These are phyloP conservation scores for Cebuella pygmaea DNA, from an alignment of 2,797 vertebrate genomes.

Conservation along the genomic window DNA sequence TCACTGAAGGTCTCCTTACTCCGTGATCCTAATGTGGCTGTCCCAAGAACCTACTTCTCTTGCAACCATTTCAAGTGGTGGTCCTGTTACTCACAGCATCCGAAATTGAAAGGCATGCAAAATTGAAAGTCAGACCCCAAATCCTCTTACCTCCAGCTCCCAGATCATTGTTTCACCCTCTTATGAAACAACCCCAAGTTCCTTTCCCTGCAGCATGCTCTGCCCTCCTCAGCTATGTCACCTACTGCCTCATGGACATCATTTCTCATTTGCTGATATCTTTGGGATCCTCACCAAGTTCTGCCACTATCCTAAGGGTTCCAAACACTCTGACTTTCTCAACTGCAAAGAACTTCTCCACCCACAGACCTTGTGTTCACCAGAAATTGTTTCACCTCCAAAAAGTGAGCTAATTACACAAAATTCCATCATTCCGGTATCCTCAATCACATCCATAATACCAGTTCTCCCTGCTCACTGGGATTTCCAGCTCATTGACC, in stretches of 20 bases:
- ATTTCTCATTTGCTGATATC: neutral
- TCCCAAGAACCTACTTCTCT: neutral
- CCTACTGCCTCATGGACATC: neutral
- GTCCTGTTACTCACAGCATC: neutral
- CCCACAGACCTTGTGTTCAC: neutral
- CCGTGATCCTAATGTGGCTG: neutral
- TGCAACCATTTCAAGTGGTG: neutral
- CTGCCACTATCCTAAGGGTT: neutral
- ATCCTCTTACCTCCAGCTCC: neutral
- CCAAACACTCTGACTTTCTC: neutral
- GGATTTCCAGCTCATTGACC: neutral
- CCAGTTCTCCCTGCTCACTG: neutral
- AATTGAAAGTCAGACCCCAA: neutral
- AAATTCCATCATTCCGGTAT: neutral
- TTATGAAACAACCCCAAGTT: too few relatives aligned
- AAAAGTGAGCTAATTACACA: neutral
- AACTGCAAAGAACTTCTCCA: neutral
- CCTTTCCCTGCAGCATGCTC: neutral
- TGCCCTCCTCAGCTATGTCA: neutral
- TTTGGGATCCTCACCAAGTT: neutral
- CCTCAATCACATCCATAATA: neutral
- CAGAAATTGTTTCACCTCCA: neutral
- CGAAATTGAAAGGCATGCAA: neutral
- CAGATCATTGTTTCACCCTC: neutral
- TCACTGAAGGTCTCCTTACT: neutral